phyloP scores from a whole-genome alignment of 1,140 invertebrate species.

The Saccostrea cuccullata region DNA sequence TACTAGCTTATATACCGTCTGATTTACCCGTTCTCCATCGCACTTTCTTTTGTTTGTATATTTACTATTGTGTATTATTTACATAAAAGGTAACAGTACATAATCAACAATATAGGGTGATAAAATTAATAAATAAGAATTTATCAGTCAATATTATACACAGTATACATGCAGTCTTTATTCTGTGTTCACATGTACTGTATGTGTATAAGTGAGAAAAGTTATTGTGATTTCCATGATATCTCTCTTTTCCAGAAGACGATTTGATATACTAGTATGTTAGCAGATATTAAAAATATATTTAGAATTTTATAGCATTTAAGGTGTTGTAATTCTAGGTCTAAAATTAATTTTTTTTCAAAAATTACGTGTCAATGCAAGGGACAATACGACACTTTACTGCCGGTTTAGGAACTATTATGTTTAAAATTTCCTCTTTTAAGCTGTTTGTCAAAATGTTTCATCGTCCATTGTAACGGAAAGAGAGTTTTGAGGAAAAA shows the following conservation, averaged over 20 bases:
- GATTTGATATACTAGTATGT: not conserved
- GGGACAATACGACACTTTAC: not conserved
- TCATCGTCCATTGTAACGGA: conserved; percentile 12
- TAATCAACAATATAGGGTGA: not conserved
- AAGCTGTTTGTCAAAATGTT: not conserved
- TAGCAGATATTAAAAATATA: not conserved
- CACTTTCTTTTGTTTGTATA: conserved; percentile 20
- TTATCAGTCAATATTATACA: not conserved
- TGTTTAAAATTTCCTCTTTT: conserved; percentile 25
- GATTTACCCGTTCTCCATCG: not conserved
- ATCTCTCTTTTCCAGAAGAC: not conserved
- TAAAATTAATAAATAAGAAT: not conserved
- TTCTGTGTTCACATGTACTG: not conserved
- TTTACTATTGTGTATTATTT: conserved; percentile 7
- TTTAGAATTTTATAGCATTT: not conserved
- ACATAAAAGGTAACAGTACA: not conserved
- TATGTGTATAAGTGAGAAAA: not conserved
- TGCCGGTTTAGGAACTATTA: not conserved
- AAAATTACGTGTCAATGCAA: not conserved
- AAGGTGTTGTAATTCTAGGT: not conserved
- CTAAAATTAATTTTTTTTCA: not conserved
- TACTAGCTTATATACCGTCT: not conserved
- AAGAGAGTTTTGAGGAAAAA: conserved; percentile 19
- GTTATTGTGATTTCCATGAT: not conserved
- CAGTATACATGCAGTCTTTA: not conserved